Conservation (phyloP, 1,140 invertebrate species). For the Meteorus sp. region DNA sequence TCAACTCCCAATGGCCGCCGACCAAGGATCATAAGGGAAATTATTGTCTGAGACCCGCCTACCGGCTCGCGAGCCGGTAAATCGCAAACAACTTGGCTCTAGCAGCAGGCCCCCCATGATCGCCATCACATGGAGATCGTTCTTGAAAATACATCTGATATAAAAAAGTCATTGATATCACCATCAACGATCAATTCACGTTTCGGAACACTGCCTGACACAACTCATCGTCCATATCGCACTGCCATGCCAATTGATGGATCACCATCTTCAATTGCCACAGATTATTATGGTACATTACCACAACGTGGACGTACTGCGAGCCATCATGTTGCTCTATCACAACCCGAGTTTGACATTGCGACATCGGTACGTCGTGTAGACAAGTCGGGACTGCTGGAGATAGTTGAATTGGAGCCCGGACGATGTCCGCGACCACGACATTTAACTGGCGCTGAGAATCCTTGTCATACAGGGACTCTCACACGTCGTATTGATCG, state of each 20-base stretch:
- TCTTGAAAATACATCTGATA: conserved; percentile 46
- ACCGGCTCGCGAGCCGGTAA: conserved; percentile 56
- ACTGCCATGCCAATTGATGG: conserved; percentile 6
- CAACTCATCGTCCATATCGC: conserved; percentile 17
- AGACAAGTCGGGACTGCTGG: conserved; percentile 49
- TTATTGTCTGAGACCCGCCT: conserved; percentile 80
- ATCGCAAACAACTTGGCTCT: conserved; percentile 56
- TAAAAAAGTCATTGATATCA: conserved; percentile 18
- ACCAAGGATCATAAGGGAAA: conserved; percentile 87
- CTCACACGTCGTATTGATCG: conserved; percentile 41
- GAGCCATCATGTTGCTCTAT: conserved; percentile 2
- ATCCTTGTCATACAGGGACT: conserved; percentile 22
- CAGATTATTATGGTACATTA: conserved; percentile 32
- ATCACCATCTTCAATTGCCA: background rate
- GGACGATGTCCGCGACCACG: conserved; percentile 20
- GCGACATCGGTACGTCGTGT: conserved; percentile 41
- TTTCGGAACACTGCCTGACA: conserved; percentile 22
- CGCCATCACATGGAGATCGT: conserved; percentile 55
- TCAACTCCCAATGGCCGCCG: conserved; percentile 90
- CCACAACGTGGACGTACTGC: conserved; percentile 6
- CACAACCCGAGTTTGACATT: conserved; percentile 30
- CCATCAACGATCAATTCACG: conserved; percentile 14
- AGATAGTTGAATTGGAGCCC: conserved; percentile 43
- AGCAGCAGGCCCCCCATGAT: conserved; percentile 54
- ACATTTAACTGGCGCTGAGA: conserved; percentile 31